Evolutionary conservation across 2,888 invertebrate genomes (phyloP).

Genomic region (Cheilosia grossa): DNA sequence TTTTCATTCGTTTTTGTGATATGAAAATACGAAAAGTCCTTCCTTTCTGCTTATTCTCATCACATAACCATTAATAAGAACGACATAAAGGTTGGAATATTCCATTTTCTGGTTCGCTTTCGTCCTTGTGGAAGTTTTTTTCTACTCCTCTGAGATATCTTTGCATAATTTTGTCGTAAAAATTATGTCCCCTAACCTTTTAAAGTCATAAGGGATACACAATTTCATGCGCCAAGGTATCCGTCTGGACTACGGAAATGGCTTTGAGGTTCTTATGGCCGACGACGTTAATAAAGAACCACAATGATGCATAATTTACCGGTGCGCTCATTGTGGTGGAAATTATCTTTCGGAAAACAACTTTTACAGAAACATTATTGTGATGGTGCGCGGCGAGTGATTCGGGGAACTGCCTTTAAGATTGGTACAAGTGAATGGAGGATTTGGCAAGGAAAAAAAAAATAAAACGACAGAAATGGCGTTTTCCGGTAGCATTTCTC

Average conservation of each 20-base stretch:
- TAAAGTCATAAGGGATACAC: constrained; percentile 40
- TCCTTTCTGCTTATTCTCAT: constrained; percentile 45
- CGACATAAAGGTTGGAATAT: constrained; percentile 33
- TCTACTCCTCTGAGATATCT: constrained; percentile 6
- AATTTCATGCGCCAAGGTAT: constrained; percentile 9
- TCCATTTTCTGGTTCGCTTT: not conserved
- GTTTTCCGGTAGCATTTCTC: too few species aligned
- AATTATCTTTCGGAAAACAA: constrained; percentile 52
- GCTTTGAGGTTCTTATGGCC: constrained; percentile 35
- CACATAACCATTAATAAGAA: constrained; percentile 68
- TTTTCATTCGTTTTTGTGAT: not conserved
- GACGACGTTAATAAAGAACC: constrained; percentile 47
- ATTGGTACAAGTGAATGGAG: not conserved
- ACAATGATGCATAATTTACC: constrained; percentile 65
- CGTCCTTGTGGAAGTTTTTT: constrained; percentile 7
- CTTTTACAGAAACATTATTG: constrained; percentile 6
- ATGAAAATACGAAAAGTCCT: constrained; percentile 11
- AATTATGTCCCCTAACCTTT: constrained; percentile 55
- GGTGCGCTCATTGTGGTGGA: constrained; percentile 42
- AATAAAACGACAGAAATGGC: too few species aligned
- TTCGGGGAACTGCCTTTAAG: too few species aligned
- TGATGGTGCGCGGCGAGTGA: not conserved
- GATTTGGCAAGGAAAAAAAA: too few species aligned
- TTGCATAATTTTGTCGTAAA: constrained; percentile 64
- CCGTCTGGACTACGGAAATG: constrained; percentile 30